Conservation (phyloP, 2,113 vertebrate genomes). For the Lampris incognitus region DNA sequence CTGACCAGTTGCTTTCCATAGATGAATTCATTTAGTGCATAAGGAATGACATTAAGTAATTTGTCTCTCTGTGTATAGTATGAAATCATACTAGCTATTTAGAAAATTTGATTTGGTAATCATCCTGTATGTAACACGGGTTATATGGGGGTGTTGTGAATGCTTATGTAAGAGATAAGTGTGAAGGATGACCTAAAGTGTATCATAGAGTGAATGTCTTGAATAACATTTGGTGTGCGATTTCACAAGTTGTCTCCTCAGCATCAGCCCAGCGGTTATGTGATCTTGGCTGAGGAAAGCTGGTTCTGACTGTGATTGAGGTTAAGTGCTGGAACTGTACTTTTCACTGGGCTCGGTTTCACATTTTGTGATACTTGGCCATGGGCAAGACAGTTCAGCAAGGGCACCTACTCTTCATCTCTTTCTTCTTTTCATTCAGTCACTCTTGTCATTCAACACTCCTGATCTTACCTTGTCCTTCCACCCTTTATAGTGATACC, state of each 20-base stretch:
- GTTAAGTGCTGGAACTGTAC: slow-evolving; percentile 32
- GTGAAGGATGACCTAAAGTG: background rate
- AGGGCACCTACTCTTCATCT: slow-evolving; percentile 8
- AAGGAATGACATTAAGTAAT: no score
- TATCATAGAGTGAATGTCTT: background rate
- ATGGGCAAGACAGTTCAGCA: background rate
- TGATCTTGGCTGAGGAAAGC: background rate
- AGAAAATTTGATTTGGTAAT: background rate
- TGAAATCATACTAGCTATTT: background rate
- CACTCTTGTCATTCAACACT: background rate
- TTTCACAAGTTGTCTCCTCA: background rate
- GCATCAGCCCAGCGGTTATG: background rate
- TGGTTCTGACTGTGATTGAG: slow-evolving; percentile 3
- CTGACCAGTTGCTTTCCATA: background rate
- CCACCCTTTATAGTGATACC: no score
- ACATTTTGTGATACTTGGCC: background rate
- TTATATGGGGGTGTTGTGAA: background rate
- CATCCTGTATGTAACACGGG: background rate
- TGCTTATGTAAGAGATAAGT: background rate
- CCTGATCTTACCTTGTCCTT: no score
- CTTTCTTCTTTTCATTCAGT: background rate
- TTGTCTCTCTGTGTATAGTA: no score
- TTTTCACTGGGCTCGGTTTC: background rate
- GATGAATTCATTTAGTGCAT: background rate
- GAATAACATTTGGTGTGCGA: background rate